These are phyloP conservation scores for Scaeva pyrastri DNA, from an alignment of 2,888 invertebrate species.

Conservation along the genomic window DNA sequence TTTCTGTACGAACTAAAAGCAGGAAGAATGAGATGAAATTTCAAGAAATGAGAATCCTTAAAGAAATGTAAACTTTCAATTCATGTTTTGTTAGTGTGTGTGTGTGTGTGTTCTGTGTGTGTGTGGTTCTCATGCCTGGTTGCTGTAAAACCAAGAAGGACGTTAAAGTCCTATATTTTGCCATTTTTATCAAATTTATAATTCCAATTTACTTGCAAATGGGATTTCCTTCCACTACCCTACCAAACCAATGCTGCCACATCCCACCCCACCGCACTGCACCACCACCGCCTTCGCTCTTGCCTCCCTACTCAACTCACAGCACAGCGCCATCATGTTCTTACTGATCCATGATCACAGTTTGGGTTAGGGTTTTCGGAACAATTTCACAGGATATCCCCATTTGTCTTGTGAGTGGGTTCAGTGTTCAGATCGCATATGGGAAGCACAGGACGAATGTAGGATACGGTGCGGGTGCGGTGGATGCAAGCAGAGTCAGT, in stretches of 20 bases:
- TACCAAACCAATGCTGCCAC: background rate
- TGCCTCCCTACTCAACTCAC: background rate
- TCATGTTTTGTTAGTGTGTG: conserved; percentile 21
- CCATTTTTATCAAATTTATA: conserved; percentile 77
- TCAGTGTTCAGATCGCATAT: conserved; percentile 12
- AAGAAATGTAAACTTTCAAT: conserved; percentile 46
- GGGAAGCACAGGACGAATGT: conserved; percentile 5
- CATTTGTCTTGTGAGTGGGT: conserved; percentile 58
- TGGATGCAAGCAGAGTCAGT: background rate
- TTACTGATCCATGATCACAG: conserved; percentile 39
- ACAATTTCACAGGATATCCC: conserved; percentile 68
- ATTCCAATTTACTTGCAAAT: conserved; percentile 77
- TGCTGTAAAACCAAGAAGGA: conserved; percentile 59
- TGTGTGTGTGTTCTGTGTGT: conserved; percentile 19
- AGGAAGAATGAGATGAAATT: conserved; percentile 22
- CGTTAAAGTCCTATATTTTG: conserved; percentile 75
- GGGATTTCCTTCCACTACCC: conserved; percentile 73
- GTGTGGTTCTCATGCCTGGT: conserved; percentile 10
- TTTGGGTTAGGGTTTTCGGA: conserved; percentile 62
- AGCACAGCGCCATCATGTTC: background rate
- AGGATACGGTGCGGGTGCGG: background rate
- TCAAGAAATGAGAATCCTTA: conserved; percentile 49
- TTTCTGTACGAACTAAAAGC: conserved; percentile 13
- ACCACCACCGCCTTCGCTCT: background rate
- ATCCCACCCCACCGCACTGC: too few species aligned